Percentiles rank a stretch among this genome's conserved stretches.
phyloP scores from a whole-genome alignment of 2,113 vertebrate species.

The Heterotis niloticus region DNA sequence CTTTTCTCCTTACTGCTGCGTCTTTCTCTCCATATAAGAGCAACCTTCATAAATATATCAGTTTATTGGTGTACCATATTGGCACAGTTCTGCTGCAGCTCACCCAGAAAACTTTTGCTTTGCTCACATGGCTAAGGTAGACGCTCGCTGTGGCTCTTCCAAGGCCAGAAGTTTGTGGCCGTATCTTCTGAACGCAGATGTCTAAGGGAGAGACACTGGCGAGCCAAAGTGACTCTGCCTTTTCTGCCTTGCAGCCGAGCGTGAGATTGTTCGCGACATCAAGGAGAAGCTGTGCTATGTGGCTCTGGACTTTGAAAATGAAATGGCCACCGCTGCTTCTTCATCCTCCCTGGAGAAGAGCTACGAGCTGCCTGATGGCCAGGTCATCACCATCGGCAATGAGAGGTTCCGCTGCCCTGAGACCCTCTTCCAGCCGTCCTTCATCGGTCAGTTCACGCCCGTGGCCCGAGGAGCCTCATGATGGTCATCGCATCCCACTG shows the following conservation, averaged over 20 bases:
- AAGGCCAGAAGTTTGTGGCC: too few species aligned
- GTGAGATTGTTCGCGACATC: slow-evolving; percentile 87
- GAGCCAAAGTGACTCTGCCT: neutral
- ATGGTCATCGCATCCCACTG: neutral
- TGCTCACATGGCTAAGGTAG: neutral
- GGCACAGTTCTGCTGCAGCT: neutral
- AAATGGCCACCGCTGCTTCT: slow-evolving; percentile 85
- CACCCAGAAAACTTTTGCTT: neutral
- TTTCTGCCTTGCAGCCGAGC: slow-evolving; percentile 65
- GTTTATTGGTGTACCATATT: neutral
- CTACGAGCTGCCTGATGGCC: slow-evolving; percentile 83
- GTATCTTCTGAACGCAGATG: neutral
- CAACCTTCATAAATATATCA: neutral
- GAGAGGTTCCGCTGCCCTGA: slow-evolving; percentile 86
- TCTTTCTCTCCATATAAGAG: neutral
- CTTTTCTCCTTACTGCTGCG: neutral
- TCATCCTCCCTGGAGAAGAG: slow-evolving; percentile 87
- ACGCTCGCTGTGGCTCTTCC: too few species aligned
- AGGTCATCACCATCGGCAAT: slow-evolving; percentile 86
- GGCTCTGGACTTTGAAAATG: slow-evolving; percentile 86
- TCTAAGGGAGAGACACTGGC: neutral
- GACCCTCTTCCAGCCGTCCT: slow-evolving; percentile 86
- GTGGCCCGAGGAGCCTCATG: neutral
- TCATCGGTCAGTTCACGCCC: slow-evolving; percentile 67
- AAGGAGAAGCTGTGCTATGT: slow-evolving; percentile 88